phyloP scores from a whole-genome alignment of 2,113 vertebrate species.

The Hirundichthys speculiger region DNA sequence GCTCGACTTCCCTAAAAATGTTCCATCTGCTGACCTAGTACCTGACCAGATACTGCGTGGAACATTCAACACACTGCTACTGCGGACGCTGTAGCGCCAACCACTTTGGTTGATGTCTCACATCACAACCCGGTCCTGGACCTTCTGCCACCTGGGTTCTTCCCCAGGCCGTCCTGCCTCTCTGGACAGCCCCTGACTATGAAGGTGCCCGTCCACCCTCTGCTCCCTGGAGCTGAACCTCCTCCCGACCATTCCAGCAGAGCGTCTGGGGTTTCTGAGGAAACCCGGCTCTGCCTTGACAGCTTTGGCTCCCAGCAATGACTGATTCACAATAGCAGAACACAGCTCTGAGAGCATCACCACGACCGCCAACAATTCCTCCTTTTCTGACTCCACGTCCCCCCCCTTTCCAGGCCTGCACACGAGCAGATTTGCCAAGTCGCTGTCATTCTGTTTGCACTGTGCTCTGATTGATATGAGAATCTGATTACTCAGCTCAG shows the following conservation, averaged over 20 bases:
- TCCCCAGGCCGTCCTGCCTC: not conserved
- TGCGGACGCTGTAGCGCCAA: no score
- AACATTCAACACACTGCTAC: no score
- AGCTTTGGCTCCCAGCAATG: conserved; percentile 78
- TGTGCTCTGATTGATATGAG: conserved; percentile 53
- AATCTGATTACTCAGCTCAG: conserved; percentile 53
- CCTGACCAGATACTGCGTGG: no score
- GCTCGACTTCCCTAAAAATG: no score
- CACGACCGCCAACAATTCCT: conserved; percentile 51
- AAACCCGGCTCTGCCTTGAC: conserved; percentile 82
- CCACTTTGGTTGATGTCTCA: no score
- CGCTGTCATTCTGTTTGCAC: conserved; percentile 56
- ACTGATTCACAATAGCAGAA: conserved; percentile 83
- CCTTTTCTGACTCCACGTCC: conserved; percentile 28
- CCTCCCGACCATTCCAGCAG: conserved; percentile 84
- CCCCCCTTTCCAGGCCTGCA: conserved; percentile 26
- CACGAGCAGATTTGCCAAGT: conserved; percentile 35
- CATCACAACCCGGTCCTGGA: not conserved
- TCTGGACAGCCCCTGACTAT: conserved; percentile 3
- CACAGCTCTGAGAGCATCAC: conserved; percentile 66
- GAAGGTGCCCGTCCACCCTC: conserved; percentile 37
- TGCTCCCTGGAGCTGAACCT: conserved; percentile 35
- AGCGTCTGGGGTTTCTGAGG: conserved; percentile 83
- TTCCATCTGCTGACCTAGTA: no score
- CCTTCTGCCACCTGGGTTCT: not conserved